phyloP scores from a whole-genome alignment of 2,888 invertebrate species.

The Rhaphigaster nebulosa region DNA sequence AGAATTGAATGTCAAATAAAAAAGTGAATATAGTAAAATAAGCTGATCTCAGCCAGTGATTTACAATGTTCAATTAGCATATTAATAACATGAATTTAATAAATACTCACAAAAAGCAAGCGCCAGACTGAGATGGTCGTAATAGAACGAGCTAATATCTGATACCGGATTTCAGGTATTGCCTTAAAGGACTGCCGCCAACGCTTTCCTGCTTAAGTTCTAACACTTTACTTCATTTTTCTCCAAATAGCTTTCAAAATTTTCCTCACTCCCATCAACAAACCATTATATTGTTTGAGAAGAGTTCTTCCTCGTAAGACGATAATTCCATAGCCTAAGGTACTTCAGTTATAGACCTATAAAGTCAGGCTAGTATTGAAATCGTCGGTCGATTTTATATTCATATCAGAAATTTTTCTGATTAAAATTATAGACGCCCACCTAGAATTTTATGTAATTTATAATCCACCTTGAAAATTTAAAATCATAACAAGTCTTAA shows the following conservation, averaged over 20 bases:
- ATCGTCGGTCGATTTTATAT: background rate
- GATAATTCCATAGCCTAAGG: too few species aligned
- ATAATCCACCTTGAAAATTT: too few species aligned
- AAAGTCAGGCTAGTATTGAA: background rate
- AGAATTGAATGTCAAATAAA: too few species aligned
- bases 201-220: background rate
- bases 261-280: background rate
- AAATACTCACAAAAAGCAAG: background rate
- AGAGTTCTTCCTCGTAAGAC: background rate
- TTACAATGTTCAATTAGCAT: background rate
- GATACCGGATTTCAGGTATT: slow-evolving; percentile 20
- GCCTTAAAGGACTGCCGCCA: background rate
- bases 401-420: too few species aligned
- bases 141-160: background rate
- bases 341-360: background rate
- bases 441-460: background rate
- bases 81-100: background rate
- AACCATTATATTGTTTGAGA: background rate
- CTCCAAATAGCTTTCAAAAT: background rate
- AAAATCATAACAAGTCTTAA: too few species aligned
- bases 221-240: background rate
- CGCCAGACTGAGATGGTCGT: background rate
- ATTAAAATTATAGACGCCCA: background rate
- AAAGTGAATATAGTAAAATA: too few species aligned
- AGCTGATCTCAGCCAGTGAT: background rate